phyloP scores from a whole-genome alignment of 2,797 vertebrate genomes.

The Clarias pachynema region DNA sequence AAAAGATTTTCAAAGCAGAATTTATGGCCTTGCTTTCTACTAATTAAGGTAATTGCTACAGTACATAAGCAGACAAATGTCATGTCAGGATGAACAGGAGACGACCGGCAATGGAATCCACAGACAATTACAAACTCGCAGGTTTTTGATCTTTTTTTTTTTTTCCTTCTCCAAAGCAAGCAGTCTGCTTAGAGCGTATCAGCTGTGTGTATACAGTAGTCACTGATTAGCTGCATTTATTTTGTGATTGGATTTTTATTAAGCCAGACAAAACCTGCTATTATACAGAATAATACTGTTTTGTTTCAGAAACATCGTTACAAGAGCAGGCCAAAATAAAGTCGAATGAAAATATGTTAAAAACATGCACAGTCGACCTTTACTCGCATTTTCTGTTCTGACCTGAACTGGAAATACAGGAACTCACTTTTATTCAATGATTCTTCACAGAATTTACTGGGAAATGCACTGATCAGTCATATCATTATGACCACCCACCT shows the following conservation, averaged over 20 bases:
- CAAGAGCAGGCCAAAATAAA: neutral
- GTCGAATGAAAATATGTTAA: neutral
- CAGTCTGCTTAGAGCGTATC: neutral
- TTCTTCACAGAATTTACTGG: neutral
- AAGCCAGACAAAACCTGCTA: neutral
- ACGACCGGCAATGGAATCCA: neutral
- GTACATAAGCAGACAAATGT: neutral
- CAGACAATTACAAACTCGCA: neutral
- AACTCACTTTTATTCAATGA: neutral
- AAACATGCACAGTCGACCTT: neutral
- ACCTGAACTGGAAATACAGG: neutral
- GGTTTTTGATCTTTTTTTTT: slow-evolving; percentile 9
- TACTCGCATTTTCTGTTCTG: no score
- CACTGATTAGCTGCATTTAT: neutral
- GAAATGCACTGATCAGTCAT: neutral
- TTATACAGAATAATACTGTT: neutral
- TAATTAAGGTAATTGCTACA: no score
- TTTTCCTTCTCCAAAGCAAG: slow-evolving; percentile 4
- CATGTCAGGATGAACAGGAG: neutral
- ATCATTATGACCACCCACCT: no score
- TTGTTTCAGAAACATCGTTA: neutral
- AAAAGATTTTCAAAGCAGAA: neutral
- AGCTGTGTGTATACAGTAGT: neutral
- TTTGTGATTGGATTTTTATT: neutral
- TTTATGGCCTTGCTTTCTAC: neutral